Percentiles rank a stretch among this genome's conserved stretches.
Evolutionary conservation across 2,797 vertebrate species (phyloP).

Genomic region (Hydrolagus colliei): DNA sequence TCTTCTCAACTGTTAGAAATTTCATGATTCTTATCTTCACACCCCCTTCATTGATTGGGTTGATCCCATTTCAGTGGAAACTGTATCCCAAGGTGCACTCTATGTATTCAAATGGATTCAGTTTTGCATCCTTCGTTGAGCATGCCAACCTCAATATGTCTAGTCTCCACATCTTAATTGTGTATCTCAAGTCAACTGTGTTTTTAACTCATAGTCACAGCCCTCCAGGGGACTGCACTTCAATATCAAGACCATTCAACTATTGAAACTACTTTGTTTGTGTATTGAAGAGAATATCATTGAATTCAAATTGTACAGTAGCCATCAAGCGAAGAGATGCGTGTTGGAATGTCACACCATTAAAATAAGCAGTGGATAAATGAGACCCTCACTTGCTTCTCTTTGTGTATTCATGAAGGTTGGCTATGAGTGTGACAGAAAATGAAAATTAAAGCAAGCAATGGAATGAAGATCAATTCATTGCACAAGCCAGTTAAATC

Average conservation of each 20-base stretch:
- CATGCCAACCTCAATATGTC: slow-evolving; percentile 13
- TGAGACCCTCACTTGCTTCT: not conserved
- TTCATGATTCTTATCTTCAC: not conserved
- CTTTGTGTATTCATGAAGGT: not conserved
- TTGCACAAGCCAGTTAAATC: no score
- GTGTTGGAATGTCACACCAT: not conserved
- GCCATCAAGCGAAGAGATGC: not conserved
- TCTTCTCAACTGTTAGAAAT: not conserved
- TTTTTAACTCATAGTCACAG: not conserved
- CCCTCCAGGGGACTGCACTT: not conserved
- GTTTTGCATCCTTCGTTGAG: slow-evolving; percentile 3
- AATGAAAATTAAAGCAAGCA: not conserved
- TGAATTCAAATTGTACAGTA: not conserved
- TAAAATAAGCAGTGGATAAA: not conserved
- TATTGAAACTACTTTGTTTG: no score
- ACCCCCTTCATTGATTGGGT: slow-evolving; percentile 19
- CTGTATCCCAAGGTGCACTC: not conserved
- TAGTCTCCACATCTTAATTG: not conserved
- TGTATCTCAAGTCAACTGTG: not conserved
- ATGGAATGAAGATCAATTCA: not conserved
- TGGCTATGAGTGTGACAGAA: not conserved
- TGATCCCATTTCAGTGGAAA: not conserved
- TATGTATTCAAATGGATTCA: not conserved
- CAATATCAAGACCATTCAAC: not conserved
- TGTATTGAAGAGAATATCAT: not conserved